Percentiles rank a stretch among this genome's conserved stretches.
phyloP scores from a whole-genome alignment of 2,797 vertebrate genomes.

The Gymnothorax reevesii region DNA sequence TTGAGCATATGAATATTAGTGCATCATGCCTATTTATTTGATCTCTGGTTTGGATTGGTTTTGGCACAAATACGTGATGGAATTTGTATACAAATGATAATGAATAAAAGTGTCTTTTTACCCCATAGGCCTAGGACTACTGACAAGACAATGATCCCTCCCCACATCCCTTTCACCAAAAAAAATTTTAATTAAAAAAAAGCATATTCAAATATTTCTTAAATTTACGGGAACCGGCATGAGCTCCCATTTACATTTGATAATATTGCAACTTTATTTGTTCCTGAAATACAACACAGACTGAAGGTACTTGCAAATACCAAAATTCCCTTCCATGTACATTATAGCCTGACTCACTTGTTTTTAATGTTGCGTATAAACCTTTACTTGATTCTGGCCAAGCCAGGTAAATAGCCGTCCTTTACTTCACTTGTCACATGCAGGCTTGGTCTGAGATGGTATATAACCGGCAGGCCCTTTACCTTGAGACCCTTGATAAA shows the following conservation, averaged over 20 bases:
- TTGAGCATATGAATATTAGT: constrained; percentile 68
- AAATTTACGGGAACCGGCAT: not conserved
- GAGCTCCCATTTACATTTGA: not conserved
- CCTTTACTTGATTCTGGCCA: not conserved
- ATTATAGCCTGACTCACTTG: not conserved
- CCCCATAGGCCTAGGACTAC: not conserved
- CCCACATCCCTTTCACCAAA: not conserved
- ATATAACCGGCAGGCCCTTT: not conserved
- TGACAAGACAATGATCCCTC: not conserved
- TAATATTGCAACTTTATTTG: not conserved
- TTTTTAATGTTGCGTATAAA: not conserved
- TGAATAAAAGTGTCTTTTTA: constrained; percentile 5
- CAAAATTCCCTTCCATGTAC: not conserved
- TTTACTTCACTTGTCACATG: not conserved
- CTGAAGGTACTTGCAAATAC: not conserved
- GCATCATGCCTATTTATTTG: constrained; percentile 33
- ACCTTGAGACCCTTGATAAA: too few species aligned
- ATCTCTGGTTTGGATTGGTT: constrained; percentile 11
- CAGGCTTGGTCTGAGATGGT: not conserved
- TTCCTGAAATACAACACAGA: not conserved
- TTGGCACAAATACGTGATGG: constrained; percentile 14
- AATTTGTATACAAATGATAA: constrained; percentile 10
- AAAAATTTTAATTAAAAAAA: not conserved
- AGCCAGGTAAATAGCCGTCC: not conserved
- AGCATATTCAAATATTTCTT: not conserved